Evolutionary conservation across 1,140 invertebrate genomes (phyloP).

Genomic region (Ladona fulva): DNA sequence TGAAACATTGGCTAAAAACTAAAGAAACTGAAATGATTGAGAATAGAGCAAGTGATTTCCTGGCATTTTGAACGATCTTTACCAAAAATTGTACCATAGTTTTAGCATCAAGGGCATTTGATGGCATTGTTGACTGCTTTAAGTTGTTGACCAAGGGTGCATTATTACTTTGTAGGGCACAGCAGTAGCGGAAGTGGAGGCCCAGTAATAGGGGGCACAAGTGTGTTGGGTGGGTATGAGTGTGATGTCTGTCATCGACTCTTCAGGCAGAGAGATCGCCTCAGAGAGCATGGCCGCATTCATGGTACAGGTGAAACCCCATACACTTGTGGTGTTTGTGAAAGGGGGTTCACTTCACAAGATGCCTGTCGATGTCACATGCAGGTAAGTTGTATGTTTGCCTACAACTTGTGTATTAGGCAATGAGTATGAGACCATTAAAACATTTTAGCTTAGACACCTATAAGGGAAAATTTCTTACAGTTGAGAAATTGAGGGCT

Average conservation of each 20-base stretch:
- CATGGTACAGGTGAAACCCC: slow-evolving; percentile 10
- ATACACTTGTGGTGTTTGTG: slow-evolving; percentile 9
- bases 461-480: no score
- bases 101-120: no score
- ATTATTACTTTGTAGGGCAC: neutral
- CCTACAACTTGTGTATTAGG: no score
- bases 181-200: neutral
- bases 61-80: no score
- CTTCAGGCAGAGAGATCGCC: slow-evolving; percentile 8
- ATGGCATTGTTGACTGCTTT: no score
- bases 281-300: slow-evolving; percentile 10
- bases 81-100: no score
- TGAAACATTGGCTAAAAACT: no score
- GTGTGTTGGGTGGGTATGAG: neutral
- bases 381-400: neutral
- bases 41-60: no score
- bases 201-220: neutral
- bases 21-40: no score
- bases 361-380: neutral
- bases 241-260: neutral
- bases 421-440: no score
- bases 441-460: no score
- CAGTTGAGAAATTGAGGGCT: no score
- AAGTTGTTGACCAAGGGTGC: neutral
- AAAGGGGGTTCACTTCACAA: neutral